Evolutionary conservation across 1,140 invertebrate species (phyloP).

Genomic region (Hypsibius dujardini): DNA sequence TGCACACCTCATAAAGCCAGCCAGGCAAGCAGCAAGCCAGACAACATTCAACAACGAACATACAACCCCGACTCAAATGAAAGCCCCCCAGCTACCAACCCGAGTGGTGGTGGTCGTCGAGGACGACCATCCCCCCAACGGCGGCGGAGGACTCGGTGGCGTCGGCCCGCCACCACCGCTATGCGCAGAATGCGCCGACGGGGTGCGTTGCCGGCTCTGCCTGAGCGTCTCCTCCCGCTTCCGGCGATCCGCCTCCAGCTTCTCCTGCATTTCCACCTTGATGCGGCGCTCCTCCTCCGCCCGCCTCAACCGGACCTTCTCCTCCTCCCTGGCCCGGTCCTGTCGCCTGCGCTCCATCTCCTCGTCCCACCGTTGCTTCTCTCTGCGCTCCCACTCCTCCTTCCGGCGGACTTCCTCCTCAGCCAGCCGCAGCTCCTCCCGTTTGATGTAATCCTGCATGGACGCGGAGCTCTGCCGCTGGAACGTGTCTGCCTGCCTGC

Average conservation of each 20-base stretch:
- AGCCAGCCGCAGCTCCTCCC: not conserved
- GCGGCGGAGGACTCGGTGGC: conserved; percentile 11
- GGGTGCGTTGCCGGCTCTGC: conserved; percentile 1
- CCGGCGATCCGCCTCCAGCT: not conserved
- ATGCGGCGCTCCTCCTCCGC: not conserved
- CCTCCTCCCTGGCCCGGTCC: conserved; percentile 1
- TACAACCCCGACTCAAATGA: too few species aligned
- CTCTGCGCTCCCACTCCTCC: not conserved
- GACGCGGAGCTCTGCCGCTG: not conserved
- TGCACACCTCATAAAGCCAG: too few species aligned
- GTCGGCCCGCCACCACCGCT: not conserved
- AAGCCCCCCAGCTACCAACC: too few species aligned
- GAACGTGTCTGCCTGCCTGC: not conserved
- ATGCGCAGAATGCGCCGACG: not conserved
- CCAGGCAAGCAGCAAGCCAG: too few species aligned
- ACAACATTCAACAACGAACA: not conserved
- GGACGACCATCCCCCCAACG: not conserved
- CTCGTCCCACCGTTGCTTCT: not conserved
- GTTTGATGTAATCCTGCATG: not conserved
- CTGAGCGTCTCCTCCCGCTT: not conserved
- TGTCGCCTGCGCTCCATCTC: not conserved
- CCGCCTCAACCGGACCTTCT: not conserved
- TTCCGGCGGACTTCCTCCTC: not conserved
- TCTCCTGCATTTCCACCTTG: conserved; percentile 7
- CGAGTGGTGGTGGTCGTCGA: not conserved